Evolutionary conservation across 2,888 invertebrate genomes (phyloP).

Genomic region (Andrena minutula): DNA sequence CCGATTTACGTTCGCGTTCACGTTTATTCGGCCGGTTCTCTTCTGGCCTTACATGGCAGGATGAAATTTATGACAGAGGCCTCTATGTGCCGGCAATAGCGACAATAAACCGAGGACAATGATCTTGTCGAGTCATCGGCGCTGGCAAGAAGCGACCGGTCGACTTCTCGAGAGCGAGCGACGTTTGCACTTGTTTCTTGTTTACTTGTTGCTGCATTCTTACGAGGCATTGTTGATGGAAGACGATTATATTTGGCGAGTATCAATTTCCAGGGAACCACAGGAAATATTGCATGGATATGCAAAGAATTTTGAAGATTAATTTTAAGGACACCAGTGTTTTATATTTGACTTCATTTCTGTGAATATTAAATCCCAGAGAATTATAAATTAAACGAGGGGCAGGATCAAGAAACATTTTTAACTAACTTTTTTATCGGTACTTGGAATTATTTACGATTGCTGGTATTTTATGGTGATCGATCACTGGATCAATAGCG

Average conservation of each 20-base stretch:
- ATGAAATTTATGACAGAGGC: conserved; percentile 59
- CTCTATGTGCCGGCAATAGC: conserved; percentile 34
- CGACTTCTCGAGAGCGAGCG: conserved; percentile 22
- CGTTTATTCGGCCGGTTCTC: conserved; percentile 45
- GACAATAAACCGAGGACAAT: conserved; percentile 69
- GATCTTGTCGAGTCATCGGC: conserved; percentile 67
- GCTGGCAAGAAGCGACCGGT: conserved; percentile 51
- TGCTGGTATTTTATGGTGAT: not conserved
- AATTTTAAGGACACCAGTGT: too few species aligned
- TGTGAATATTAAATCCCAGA: too few species aligned
- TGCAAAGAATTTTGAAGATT: too few species aligned
- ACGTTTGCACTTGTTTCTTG: conserved; percentile 61
- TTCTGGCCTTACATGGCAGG: conserved; percentile 42
- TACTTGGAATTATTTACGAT: not conserved
- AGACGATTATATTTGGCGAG: conserved; percentile 1
- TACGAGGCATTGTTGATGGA: not conserved
- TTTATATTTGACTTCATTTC: too few species aligned
- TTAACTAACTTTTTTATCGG: not conserved
- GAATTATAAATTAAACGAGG: too few species aligned
- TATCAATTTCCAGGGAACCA: not conserved
- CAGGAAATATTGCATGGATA: not conserved
- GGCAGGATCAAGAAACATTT: not conserved
- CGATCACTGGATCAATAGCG: not conserved
- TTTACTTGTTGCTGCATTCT: conserved; percentile 31
- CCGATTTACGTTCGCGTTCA: conserved; percentile 49